These are phyloP conservation scores for Habrosyne pyritoides DNA, from an alignment of 2,888 invertebrate species.

Conservation along the genomic window DNA sequence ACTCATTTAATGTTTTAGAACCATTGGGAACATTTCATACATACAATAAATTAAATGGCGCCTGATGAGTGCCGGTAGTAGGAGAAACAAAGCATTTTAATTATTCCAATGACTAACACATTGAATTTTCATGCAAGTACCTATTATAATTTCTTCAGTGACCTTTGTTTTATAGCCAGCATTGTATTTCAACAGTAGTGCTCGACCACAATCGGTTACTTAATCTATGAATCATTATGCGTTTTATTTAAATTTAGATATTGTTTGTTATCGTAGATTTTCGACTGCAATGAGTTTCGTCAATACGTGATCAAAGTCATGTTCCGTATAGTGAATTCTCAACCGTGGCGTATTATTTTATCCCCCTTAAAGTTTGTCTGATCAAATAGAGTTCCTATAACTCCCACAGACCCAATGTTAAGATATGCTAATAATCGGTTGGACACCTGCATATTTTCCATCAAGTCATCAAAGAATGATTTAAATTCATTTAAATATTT, in stretches of 20 bases:
- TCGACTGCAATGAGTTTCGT: conserved; percentile 20
- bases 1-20: conserved; percentile 37
- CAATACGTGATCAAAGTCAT: conserved; percentile 32
- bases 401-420: not conserved
- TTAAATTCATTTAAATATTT: conserved; percentile 40
- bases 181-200: conserved; percentile 53
- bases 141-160: conserved; percentile 65
- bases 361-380: not conserved
- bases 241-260: conserved; percentile 34
- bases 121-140: conserved; percentile 64
- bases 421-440: not conserved
- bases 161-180: conserved; percentile 62
- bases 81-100: conserved; percentile 34
- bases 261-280: conserved; percentile 22
- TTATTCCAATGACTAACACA: conserved; percentile 57
- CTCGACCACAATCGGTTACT: conserved; percentile 39
- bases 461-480: conserved; percentile 16
- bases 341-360: not conserved
- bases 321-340: conserved; percentile 8
- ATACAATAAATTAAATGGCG: conserved; percentile 30
- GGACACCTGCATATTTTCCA: conserved; percentile 22
- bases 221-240: conserved; percentile 55
- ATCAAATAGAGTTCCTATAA: not conserved
- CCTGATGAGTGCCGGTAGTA: conserved; percentile 24
- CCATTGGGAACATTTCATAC: conserved; percentile 37